Evolutionary conservation across 2,888 invertebrate species (phyloP).

Genomic region (Nysson spinosus): DNA sequence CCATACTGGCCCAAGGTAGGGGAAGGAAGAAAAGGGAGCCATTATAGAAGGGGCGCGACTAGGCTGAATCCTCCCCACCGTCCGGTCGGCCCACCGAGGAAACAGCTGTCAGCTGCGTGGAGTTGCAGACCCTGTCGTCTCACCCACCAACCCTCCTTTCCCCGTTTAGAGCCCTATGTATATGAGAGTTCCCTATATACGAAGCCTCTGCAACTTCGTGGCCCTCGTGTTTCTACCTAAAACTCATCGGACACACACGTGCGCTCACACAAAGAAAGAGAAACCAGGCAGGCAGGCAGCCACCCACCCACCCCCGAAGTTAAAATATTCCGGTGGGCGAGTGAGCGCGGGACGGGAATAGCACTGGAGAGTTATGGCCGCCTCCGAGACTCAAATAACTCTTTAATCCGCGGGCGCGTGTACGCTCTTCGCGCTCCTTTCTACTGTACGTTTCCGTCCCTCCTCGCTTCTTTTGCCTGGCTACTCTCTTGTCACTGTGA

Average conservation of each 20-base stretch:
- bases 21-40: slow-evolving; percentile 78
- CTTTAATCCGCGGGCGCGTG: slow-evolving; percentile 77
- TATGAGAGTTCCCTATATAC: not conserved
- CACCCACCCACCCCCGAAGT: slow-evolving; percentile 76
- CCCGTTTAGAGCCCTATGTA: no score
- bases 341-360: slow-evolving; percentile 74
- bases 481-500: slow-evolving; percentile 26
- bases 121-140: slow-evolving; percentile 69
- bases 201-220: slow-evolving; percentile 24
- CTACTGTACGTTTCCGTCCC: slow-evolving; percentile 31
- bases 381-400: slow-evolving; percentile 77
- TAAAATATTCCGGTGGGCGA: slow-evolving; percentile 76
- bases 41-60: slow-evolving; percentile 78
- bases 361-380: slow-evolving; percentile 76
- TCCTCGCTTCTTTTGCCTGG: slow-evolving; percentile 12
- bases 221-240: slow-evolving; percentile 48
- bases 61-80: slow-evolving; percentile 77
- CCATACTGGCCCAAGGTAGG: slow-evolving; percentile 74
- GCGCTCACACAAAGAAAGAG: slow-evolving; percentile 10
- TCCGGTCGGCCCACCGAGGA: slow-evolving; percentile 77
- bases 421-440: slow-evolving; percentile 66
- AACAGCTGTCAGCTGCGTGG: slow-evolving; percentile 77
- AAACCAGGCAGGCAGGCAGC: slow-evolving; percentile 50
- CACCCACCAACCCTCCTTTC: slow-evolving; percentile 54
- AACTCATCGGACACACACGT: slow-evolving; percentile 57